Evolutionary conservation across 2,113 vertebrate genomes (phyloP).

Genomic region (Sinocyclocheilus grahami): DNA sequence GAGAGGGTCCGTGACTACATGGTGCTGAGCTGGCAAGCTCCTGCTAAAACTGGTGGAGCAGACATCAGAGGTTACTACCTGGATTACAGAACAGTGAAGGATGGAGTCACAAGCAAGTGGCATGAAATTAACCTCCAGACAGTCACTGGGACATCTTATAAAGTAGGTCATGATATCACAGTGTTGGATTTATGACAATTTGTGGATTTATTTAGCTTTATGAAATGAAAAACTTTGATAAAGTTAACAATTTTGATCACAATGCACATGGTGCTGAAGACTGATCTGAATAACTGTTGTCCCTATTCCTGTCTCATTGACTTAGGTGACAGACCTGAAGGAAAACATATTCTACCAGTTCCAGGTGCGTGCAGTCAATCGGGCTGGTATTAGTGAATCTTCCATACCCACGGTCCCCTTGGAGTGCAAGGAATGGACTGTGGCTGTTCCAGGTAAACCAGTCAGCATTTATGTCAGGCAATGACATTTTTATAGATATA

Average conservation of each 20-base stretch:
- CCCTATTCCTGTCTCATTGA: slow-evolving; percentile 32
- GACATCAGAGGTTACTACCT: slow-evolving; percentile 93
- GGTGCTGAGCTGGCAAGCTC: slow-evolving; percentile 87
- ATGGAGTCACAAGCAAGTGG: slow-evolving; percentile 82
- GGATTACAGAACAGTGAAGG: slow-evolving; percentile 88
- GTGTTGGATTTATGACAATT: background rate
- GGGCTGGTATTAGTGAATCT: slow-evolving; percentile 85
- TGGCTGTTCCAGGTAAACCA: slow-evolving; percentile 89
- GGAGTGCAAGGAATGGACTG: slow-evolving; percentile 96
- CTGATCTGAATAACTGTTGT: background rate
- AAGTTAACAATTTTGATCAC: too few species aligned
- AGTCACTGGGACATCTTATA: slow-evolving; percentile 84
- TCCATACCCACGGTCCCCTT: slow-evolving; percentile 79
- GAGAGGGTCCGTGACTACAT: slow-evolving; percentile 89
- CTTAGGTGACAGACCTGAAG: slow-evolving; percentile 89
- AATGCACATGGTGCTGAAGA: background rate
- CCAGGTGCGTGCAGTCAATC: slow-evolving; percentile 90
- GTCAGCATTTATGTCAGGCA: background rate
- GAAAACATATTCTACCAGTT: slow-evolving; percentile 93
- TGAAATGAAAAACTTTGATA: too few species aligned
- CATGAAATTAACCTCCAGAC: slow-evolving; percentile 89
- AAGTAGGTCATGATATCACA: slow-evolving; percentile 70
- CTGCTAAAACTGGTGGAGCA: slow-evolving; percentile 82
- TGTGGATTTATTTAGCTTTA: too few species aligned
- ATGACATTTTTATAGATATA: background rate